Percentiles rank a stretch among this genome's conserved stretches.
Conservation (phyloP, 2,797 vertebrate genomes). For the Sebastes goodei region DNA sequence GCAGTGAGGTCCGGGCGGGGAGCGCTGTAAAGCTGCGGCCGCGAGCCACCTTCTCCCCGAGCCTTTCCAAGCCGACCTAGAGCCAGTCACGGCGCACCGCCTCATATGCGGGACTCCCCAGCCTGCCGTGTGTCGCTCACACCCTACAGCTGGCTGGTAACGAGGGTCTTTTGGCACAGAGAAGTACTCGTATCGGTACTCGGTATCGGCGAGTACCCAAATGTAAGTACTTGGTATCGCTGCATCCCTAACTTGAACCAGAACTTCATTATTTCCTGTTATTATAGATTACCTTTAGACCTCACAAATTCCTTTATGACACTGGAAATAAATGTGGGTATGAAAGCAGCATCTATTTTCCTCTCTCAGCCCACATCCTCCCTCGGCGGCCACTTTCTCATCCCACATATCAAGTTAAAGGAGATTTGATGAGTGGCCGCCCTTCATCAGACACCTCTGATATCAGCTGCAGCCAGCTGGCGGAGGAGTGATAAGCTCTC, state of each 20-base stretch:
- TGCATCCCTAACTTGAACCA: background rate
- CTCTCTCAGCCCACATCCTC: background rate
- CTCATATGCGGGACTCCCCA: too few relatives aligned
- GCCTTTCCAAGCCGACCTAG: too few relatives aligned
- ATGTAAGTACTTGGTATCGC: too few relatives aligned
- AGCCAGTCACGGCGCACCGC: fast-evolving
- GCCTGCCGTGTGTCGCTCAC: too few relatives aligned
- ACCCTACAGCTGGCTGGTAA: too few relatives aligned
- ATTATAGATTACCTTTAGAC: background rate
- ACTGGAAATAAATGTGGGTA: background rate
- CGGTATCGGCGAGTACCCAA: too few relatives aligned
- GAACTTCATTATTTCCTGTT: background rate
- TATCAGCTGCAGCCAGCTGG: constrained; percentile 20
- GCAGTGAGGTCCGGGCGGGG: fast-evolving
- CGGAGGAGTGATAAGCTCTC: background rate
- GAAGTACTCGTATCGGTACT: too few relatives aligned
- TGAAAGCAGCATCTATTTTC: background rate
- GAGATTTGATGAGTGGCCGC: background rate
- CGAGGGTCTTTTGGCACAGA: too few relatives aligned
- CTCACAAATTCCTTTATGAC: background rate
- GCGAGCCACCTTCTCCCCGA: fast-evolving
- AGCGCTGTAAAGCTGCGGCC: too few relatives aligned
- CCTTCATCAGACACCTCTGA: background rate
- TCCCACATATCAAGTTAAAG: constrained; percentile 1
- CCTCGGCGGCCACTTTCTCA: background rate